A percentile compares a stretch with the other conserved stretches of the same genome.
Conservation (phyloP, 2,888 invertebrate species). For the Agrochola macilenta region DNA sequence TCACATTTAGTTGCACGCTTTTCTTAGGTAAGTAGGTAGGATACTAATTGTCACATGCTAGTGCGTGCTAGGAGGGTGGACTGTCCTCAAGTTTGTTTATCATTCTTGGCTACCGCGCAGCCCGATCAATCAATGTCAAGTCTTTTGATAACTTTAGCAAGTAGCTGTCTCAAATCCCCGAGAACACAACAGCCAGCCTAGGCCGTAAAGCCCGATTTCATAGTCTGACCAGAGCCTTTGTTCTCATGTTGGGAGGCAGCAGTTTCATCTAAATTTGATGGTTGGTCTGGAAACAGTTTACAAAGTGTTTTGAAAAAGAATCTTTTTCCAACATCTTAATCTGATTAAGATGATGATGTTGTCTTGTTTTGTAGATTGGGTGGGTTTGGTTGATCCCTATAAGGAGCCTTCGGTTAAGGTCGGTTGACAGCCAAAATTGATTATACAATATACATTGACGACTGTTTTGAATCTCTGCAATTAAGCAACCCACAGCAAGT, state of each 20-base stretch:
- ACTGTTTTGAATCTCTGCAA: constrained; percentile 84
- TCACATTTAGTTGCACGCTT: background rate
- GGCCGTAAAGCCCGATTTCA: background rate
- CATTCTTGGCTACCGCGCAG: background rate
- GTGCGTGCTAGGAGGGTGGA: background rate
- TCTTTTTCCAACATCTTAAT: no score
- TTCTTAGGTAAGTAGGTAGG: background rate
- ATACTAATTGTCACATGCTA: background rate
- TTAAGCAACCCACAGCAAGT: constrained; percentile 87
- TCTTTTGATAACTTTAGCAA: background rate
- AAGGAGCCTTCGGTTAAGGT: constrained; percentile 48
- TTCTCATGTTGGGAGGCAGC: background rate
- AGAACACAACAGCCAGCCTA: background rate
- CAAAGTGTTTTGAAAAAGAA: background rate
- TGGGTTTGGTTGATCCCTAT: constrained; percentile 28
- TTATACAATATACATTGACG: constrained; percentile 73
- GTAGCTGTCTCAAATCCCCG: background rate
- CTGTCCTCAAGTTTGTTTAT: background rate
- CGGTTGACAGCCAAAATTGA: constrained; percentile 65
- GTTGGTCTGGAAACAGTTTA: background rate
- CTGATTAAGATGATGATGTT: background rate
- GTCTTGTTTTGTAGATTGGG: constrained; percentile 3
- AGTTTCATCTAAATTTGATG: background rate
- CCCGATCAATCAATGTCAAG: background rate
- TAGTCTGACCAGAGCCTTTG: background rate